Evolutionary conservation across 2,113 vertebrate genomes (phyloP).

Genomic region (Pomatostomus ruficeps): DNA sequence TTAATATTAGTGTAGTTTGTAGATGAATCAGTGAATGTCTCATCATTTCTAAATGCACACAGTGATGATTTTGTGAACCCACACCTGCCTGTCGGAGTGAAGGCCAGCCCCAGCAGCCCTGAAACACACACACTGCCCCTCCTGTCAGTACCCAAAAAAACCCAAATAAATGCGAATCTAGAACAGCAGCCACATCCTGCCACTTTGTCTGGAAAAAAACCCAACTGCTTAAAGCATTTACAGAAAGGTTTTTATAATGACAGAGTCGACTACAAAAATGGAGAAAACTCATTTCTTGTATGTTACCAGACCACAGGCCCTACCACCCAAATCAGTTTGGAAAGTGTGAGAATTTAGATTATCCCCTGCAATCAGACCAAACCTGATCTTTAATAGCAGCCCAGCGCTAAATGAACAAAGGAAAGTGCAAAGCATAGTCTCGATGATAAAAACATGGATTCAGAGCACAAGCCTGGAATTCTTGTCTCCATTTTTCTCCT

Average conservation of each 20-base stretch:
- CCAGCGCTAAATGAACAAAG: not conserved
- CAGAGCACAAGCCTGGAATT: not conserved
- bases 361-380: not conserved
- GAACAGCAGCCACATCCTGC: not conserved
- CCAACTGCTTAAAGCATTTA: not conserved
- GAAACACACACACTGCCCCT: not conserved
- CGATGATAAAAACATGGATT: not conserved
- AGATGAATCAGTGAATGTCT: not conserved
- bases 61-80: not conserved
- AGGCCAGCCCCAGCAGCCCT: not conserved
- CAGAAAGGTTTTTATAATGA: not conserved
- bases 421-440: not conserved
- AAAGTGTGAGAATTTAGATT: not conserved
- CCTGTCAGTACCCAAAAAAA: not conserved
- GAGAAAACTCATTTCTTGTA: not conserved
- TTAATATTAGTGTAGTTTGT: not conserved
- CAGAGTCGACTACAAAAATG: not conserved
- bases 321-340: not conserved
- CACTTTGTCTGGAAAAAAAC: not conserved
- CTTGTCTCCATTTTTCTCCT: not conserved
- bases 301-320: not conserved
- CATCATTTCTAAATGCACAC: not conserved
- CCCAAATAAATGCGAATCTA: not conserved
- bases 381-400: not conserved
- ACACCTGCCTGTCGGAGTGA: not conserved